Percentiles rank a stretch among this genome's conserved stretches.
phyloP scores from a whole-genome alignment of 1,140 invertebrate species.

The Whitmania pigra region DNA sequence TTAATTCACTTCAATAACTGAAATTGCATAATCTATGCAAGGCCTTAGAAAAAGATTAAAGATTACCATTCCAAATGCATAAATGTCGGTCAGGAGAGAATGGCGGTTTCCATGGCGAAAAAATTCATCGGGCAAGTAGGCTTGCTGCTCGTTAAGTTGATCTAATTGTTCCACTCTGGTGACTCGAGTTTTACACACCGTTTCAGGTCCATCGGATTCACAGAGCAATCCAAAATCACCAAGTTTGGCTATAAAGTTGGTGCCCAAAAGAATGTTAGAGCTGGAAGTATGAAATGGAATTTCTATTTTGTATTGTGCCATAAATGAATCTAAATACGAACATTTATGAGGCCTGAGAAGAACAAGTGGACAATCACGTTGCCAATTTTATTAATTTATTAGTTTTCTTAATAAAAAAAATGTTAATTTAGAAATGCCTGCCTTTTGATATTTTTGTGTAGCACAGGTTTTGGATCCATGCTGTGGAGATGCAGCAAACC shows the following conservation, averaged over 20 bases:
- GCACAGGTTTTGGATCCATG: neutral
- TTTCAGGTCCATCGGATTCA: neutral
- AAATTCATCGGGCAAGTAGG: constrained; percentile 7
- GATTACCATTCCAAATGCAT: neutral
- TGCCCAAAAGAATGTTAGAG: neutral
- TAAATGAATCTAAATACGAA: too few species aligned
- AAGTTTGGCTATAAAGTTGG: neutral
- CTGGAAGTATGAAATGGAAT: neutral
- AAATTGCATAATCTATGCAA: too few species aligned
- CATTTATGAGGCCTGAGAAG: too few species aligned
- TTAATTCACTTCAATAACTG: too few species aligned
- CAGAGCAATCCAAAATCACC: neutral
- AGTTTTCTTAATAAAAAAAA: too few species aligned
- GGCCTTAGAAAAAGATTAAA: neutral
- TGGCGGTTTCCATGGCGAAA: neutral
- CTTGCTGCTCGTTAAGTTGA: neutral
- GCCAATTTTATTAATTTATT: too few species aligned
- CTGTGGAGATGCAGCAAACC: constrained; percentile 13
- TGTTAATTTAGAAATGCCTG: too few species aligned
- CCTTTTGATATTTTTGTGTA: constrained; percentile 15
- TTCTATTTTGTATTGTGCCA: too few species aligned
- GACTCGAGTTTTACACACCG: neutral
- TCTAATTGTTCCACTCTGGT: neutral
- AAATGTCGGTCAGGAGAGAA: neutral
- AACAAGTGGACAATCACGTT: too few species aligned